A percentile compares a stretch with the other conserved stretches of the same genome.
These are phyloP conservation scores for Ceratina calcarata DNA, from an alignment of 1,140 invertebrate species.

Conservation along the genomic window DNA sequence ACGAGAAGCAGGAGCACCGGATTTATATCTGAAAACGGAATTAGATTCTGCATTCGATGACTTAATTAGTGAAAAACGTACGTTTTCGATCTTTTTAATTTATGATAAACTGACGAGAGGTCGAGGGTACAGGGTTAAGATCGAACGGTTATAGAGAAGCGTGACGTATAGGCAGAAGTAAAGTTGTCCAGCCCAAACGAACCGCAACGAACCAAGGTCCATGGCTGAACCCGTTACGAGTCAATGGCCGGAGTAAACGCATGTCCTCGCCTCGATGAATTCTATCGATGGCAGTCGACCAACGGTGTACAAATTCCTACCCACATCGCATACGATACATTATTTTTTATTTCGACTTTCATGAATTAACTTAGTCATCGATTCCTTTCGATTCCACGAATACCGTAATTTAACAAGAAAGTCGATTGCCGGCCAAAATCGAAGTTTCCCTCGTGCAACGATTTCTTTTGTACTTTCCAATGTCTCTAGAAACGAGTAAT, in stretches of 20 bases:
- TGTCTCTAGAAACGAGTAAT: background rate
- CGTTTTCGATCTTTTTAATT: too few species aligned
- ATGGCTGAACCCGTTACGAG: conserved; percentile 72
- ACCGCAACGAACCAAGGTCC: conserved; percentile 50
- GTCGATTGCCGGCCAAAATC: conserved; percentile 2
- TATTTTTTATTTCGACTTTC: background rate
- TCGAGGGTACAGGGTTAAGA: background rate
- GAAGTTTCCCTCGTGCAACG: conserved; percentile 4
- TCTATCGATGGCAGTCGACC: conserved; percentile 56
- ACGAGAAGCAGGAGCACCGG: conserved; percentile 60
- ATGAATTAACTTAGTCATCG: background rate
- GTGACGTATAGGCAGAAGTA: conserved; percentile 17
- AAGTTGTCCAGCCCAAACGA: conserved; percentile 47
- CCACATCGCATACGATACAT: background rate
- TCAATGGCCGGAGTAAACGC: conserved; percentile 67
- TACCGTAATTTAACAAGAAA: background rate
- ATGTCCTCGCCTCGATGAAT: conserved; percentile 46
- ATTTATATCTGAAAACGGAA: conserved; percentile 57
- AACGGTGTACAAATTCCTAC: conserved; percentile 51
- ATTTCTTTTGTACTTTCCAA: conserved; percentile 24
- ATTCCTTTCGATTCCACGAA: background rate
- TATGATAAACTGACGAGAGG: background rate
- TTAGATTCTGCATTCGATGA: background rate
- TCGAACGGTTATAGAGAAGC: conserved; percentile 34
- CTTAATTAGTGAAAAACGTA: background rate